These are phyloP conservation scores for Dryadula phaetusa DNA, from an alignment of 2,888 invertebrate species.

Conservation along the genomic window DNA sequence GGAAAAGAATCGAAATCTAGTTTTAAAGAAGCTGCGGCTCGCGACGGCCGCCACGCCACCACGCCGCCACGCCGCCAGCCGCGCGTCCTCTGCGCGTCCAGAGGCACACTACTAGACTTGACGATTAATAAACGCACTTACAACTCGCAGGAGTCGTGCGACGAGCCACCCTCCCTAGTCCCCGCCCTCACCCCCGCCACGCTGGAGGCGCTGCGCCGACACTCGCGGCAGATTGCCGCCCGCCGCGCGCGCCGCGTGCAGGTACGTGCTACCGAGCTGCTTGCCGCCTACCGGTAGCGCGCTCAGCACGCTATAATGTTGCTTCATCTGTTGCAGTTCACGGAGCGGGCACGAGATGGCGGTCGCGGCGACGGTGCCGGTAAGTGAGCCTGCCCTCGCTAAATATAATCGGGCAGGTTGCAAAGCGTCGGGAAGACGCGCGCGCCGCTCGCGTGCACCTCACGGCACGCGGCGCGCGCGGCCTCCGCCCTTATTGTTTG, in stretches of 20 bases:
- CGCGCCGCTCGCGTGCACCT: conserved; percentile 39
- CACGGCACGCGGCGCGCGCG: conserved; percentile 50
- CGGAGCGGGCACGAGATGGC: conserved; percentile 77
- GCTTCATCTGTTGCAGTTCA: conserved; percentile 70
- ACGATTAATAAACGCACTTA: conserved; percentile 60
- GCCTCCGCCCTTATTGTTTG: conserved; percentile 51
- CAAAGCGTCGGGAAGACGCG: conserved; percentile 53
- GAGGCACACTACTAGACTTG: conserved; percentile 56
- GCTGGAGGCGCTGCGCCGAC: conserved; percentile 92
- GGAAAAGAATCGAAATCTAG: conserved; percentile 36
- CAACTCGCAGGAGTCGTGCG: conserved; percentile 49
- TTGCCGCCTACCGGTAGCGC: conserved; percentile 54
- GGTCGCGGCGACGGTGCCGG: conserved; percentile 73
- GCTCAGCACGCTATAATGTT: conserved; percentile 30
- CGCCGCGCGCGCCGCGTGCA: conserved; percentile 92
- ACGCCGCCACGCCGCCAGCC: neutral
- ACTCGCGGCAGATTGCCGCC: conserved; percentile 94
- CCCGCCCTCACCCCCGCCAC: conserved; percentile 39
- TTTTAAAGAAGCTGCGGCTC: conserved; percentile 22
- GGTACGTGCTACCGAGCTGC: conserved; percentile 79
- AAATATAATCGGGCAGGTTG: conserved; percentile 64
- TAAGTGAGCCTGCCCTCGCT: conserved; percentile 62
- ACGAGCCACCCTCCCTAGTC: conserved; percentile 7
- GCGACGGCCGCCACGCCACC: conserved; percentile 39
- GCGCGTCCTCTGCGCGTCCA: neutral